Evolutionary conservation across 2,888 invertebrate genomes (phyloP).

Genomic region (Eristalis tenax): DNA sequence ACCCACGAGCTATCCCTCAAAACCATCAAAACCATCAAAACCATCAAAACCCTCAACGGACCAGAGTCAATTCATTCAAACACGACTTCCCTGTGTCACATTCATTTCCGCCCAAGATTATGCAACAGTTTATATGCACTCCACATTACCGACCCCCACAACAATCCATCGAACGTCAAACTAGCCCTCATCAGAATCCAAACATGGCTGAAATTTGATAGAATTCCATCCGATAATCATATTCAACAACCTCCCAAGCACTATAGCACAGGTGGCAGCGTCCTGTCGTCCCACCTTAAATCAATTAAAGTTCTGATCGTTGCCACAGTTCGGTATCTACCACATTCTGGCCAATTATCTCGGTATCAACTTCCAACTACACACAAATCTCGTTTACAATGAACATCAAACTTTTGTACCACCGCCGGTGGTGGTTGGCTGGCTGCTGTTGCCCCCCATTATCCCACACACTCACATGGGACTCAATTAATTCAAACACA

Average conservation of each 20-base stretch:
- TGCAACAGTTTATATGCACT: not conserved
- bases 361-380: not conserved
- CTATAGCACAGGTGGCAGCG: not conserved
- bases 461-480: not conserved
- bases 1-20: no score
- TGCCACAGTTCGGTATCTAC: not conserved
- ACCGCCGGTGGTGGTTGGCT: not conserved
- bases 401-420: constrained; percentile 18
- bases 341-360: constrained; percentile 1
- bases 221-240: not conserved
- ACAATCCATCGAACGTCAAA: not conserved
- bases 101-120: not conserved
- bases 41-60: no score
- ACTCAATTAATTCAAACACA: constrained; percentile 41
- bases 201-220: not conserved
- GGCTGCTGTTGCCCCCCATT: no score
- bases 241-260: not conserved
- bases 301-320: not conserved
- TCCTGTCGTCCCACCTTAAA: not conserved
- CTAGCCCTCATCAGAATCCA: not conserved
- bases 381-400: constrained; percentile 1
- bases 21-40: no score
- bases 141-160: not conserved
- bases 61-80: not conserved
- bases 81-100: no score